Conservation (phyloP, 2,888 invertebrate genomes). For the Ophraella communa region DNA sequence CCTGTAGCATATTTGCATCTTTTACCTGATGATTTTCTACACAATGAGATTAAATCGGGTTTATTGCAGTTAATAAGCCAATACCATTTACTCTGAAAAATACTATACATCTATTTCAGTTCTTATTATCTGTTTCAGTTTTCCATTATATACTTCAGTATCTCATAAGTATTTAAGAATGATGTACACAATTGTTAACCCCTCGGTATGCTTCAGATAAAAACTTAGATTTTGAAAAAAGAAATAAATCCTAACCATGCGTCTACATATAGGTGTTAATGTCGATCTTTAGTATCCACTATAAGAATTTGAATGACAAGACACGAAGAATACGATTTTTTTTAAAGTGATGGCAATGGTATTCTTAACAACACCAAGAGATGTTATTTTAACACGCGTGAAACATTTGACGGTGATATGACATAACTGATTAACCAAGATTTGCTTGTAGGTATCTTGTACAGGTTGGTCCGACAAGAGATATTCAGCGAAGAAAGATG, state of each 20-base stretch:
- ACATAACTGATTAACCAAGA: slow-evolving; percentile 13
- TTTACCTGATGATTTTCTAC: too few species aligned
- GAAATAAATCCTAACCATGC: not conserved
- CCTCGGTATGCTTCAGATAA: not conserved
- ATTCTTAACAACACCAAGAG: not conserved
- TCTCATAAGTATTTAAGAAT: too few species aligned
- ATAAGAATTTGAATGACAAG: slow-evolving; percentile 9
- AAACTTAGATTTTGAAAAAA: not conserved
- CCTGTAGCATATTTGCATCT: too few species aligned
- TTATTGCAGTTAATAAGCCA: too few species aligned
- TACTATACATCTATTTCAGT: too few species aligned
- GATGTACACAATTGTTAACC: too few species aligned
- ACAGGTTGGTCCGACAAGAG: not conserved
- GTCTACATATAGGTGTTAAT: not conserved
- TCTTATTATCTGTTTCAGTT: too few species aligned
- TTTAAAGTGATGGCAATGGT: not conserved
- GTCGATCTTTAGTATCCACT: not conserved
- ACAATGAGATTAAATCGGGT: too few species aligned
- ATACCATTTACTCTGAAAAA: too few species aligned
- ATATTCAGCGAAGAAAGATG: too few species aligned
- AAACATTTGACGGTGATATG: slow-evolving; percentile 12
- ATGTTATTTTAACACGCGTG: slow-evolving; percentile 12
- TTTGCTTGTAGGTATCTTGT: not conserved
- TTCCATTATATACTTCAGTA: too few species aligned
- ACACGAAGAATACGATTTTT: slow-evolving; percentile 6